Conservation (phyloP, 2,113 vertebrate species). For the Oceanodroma tethys region DNA sequence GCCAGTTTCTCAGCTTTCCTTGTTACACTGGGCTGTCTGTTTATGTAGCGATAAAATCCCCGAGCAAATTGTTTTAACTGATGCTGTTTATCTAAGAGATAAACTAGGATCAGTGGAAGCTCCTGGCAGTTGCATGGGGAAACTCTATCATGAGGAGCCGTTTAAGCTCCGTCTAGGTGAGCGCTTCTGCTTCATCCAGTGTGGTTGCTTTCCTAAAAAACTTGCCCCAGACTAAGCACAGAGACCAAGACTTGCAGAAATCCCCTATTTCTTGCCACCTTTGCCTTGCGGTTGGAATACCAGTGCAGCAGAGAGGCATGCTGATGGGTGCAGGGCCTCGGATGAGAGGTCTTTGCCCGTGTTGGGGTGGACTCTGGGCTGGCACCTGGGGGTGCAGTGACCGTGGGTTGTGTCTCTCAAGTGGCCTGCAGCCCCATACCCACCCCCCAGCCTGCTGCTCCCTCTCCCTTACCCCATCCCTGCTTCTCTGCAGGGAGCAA, state of each 20-base stretch:
- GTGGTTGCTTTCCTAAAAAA: background rate
- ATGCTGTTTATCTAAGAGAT: slow-evolving; percentile 49
- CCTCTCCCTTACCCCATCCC: background rate
- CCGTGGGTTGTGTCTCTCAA: rapidly evolving
- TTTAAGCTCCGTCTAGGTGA: background rate
- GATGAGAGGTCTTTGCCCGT: background rate
- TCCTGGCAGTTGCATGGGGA: background rate
- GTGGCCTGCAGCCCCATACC: too few relatives aligned
- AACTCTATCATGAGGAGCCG: background rate
- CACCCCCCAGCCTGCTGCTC: background rate
- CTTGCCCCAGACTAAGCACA: background rate
- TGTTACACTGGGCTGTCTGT: background rate
- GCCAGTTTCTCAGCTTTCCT: background rate
- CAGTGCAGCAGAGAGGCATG: rapidly evolving
- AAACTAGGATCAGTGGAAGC: slow-evolving; percentile 30
- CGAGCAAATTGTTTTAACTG: slow-evolving; percentile 37
- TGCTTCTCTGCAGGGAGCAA: background rate
- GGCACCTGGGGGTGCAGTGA: background rate
- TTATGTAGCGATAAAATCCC: slow-evolving; percentile 29
- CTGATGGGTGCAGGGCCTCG: background rate
- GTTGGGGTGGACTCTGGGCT: background rate
- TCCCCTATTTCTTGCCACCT: background rate
- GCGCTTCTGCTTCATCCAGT: background rate
- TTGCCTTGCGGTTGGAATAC: background rate
- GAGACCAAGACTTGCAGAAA: background rate